Evolutionary conservation across 2,797 vertebrate genomes (phyloP), one percentile per base, ranked within the genome.

Genomic region (Periophthalmus magnuspinnatus): DNA sequence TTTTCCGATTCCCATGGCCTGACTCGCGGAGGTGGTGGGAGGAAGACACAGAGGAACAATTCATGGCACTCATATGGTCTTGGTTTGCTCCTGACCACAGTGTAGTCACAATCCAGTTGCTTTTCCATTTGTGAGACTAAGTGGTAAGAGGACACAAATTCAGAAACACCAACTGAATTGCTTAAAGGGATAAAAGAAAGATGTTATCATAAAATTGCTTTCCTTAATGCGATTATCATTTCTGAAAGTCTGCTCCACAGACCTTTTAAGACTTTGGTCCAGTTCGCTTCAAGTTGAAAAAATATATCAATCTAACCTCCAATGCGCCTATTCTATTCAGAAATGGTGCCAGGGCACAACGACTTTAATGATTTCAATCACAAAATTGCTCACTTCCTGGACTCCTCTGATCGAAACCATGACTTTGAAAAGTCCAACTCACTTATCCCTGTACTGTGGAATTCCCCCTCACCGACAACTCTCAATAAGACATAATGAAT

Each of bases 1-100:
- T 87, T 45, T 71, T 67, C 68, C 50, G 67, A 77, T 91, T 92
- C 91, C 89, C 86, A 88, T 84, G 87, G 81, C 79, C 84, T 70
- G 62, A 82, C 69, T 84, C 81, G 85, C 83, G 84, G 84, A 84
- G 82, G 75, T 67, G 62, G 84, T 84, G 78, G 89, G 86, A 86
- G 83, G 73, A 64, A 28, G 57, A 69, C 80, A 69, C 80, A 86
- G 80, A 71, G 69, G 76, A 91, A 90, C 85, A 86, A 88, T 90
- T 86, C 80, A 82, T 78, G 74, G 71, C 81, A 74, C 64, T 70
- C 84, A 71, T 89, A 86, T 90, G 86, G 81, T 86, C 79, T 82
- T 88, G 71, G 90, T 91, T 87, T 88, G 41, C 4, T 77, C 74
- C 74, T 79, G 75, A 88, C 84, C 84, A 47, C 86, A 86, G 52